Percentiles rank a stretch among this genome's conserved stretches.
Evolutionary conservation across 2,113 vertebrate genomes (phyloP).

Genomic region (Verasper variegatus): DNA sequence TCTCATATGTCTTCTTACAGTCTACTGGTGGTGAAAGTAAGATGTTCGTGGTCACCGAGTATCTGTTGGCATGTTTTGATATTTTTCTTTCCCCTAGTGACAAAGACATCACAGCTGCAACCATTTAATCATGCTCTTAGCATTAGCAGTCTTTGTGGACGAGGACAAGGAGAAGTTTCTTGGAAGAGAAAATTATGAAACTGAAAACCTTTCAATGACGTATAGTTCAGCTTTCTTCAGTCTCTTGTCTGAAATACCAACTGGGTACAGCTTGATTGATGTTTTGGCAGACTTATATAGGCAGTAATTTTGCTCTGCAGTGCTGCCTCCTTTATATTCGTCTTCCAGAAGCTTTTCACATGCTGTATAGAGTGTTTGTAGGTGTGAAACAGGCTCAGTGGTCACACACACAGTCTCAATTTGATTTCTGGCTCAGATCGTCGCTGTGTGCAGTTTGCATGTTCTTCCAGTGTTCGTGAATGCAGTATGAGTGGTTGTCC

Average conservation of each 20-base stretch:
- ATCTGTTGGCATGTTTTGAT: background rate
- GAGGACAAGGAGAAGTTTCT: background rate
- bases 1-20: no score
- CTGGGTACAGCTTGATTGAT: slow-evolving; percentile 36
- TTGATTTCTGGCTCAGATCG: slow-evolving; percentile 8
- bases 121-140: background rate
- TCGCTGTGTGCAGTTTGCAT: slow-evolving; percentile 3
- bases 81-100: background rate
- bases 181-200: background rate
- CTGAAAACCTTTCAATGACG: background rate
- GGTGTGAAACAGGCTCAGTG: slow-evolving; percentile 22
- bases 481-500: background rate
- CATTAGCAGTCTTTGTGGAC: background rate
- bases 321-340: slow-evolving; percentile 15
- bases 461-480: slow-evolving; percentile 16
- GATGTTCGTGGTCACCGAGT: no score
- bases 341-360: slow-evolving; percentile 15
- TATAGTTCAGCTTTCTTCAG: slow-evolving; percentile 21
- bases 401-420: background rate
- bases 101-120: background rate
- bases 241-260: background rate
- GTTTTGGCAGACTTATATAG: slow-evolving; percentile 27
- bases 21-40: no score
- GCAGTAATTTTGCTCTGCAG: slow-evolving; percentile 34
- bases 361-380: background rate